Base-by-base conservation (phyloP, 2,113 vertebrate genomes). In the Oncorhynchus nerka region DNA sequence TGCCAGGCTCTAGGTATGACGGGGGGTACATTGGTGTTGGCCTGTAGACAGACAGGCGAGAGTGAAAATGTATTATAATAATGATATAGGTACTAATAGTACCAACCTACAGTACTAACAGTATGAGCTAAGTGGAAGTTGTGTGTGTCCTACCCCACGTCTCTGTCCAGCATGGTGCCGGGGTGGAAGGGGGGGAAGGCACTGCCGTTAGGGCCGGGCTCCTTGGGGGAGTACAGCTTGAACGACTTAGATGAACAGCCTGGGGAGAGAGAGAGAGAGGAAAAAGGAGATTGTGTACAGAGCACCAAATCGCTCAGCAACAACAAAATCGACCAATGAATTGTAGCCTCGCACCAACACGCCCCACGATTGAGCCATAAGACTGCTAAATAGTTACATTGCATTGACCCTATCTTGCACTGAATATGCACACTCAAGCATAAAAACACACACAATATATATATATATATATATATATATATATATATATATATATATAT, bases 201-300 rank as follows among this genome's bases (percentile, higher is more conserved):
- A 96, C 97, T 98, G 94, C 97, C 98, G 98, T 99, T 99, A 11
- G 97, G 98, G 93, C 59, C 59, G 20, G 97, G 98, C 94, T 99
- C 98, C 96, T 99, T 99, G 91, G 97, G 97, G 78, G 98, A 99
- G 97, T 99, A 99, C 97, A 99, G 97, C 94, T 99, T 99, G 98
- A 99, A 99, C 0, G 97, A 97, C 94, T 99, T 99, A 93, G 98
- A 99, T 95, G 97, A 98, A 95, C 97, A 99, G 95, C 98, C 97
- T 99, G 85, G 19, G 62, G 57, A 20, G 51, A 5, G 16, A 55
- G 16, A 1, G 49, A 55, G 16, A 51, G 15, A 28, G 3, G 9
- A 45, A 19, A 19, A 19, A 5, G 51, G 15, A 55, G 51, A 13
- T 55, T 55, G 12, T 19, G 16, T 71, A 79, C 73, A 68, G n/a